Conservation (phyloP, 2,888 invertebrate genomes). For the Eilema depressum region DNA sequence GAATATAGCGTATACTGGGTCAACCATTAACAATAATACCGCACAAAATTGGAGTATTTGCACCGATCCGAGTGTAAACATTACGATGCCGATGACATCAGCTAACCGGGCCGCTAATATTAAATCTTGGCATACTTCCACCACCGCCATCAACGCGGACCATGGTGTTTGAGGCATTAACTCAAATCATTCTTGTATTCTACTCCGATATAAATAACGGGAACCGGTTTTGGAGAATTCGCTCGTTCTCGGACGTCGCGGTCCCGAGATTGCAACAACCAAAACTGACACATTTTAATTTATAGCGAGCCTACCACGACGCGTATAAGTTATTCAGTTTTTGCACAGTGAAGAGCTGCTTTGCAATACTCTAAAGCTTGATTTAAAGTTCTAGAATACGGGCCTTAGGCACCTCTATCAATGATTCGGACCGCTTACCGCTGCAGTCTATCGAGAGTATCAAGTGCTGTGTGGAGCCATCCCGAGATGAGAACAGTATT, state of each 20-base stretch:
- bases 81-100: constrained; percentile 75
- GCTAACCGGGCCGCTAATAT: constrained; percentile 74
- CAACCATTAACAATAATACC: neutral
- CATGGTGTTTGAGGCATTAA: constrained; percentile 52
- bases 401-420: no score
- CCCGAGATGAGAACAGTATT: no score
- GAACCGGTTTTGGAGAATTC: neutral
- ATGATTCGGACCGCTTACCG: no score
- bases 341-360: no score
- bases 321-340: no score
- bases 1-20: neutral
- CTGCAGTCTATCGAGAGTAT: no score
- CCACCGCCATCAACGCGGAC: constrained; percentile 61
- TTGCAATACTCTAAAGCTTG: no score
- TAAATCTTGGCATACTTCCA: constrained; percentile 81
- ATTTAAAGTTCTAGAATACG: no score
- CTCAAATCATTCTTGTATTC: constrained; percentile 32
- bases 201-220: constrained; percentile 25
- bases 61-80: constrained; percentile 65
- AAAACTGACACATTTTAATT: neutral
- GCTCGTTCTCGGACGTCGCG: neutral
- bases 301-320: neutral
- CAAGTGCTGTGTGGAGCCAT: no score
- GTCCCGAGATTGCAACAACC: neutral
- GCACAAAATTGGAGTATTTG: neutral